Evolutionary conservation across 2,888 invertebrate genomes (phyloP), one percentile per base, ranked within the genome.

Genomic region (Norana najaformis): DNA sequence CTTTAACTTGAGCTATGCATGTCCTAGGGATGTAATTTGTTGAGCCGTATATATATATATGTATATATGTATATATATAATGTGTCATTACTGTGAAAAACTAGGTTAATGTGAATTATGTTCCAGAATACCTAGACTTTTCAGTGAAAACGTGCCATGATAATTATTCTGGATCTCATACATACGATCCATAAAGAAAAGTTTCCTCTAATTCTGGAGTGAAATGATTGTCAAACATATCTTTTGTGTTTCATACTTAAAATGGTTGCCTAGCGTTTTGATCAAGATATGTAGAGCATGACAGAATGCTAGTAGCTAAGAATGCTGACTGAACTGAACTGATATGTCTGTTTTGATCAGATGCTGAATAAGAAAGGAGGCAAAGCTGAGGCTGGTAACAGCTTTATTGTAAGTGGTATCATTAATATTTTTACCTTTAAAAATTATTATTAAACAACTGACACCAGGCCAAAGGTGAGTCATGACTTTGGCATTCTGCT

Each of bases 361-460:
- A 85, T 85, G 85, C 37, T 85, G 85, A 85, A 85, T 36, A 85
- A 85, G 37, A 85, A 85, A 85, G 85, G 85, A 14, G 85, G 85
- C 16, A 85, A 85, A 37, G 37, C 85, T 23, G 85, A 85, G 6
- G 18, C 85, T 36, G 36, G 36, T 23, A 85, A 85, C 85, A 85
- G 85, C 85, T 85, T 36, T 36, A 36, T 37, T 0, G 85, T 85
- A 36, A 36, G 85, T n/a, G n/a, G n/a, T 23, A 36, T 85, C 20
- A 6, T 36, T 69, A 16, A 8, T 69, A 20, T 5, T 69, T 69
- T n/a, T 69, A 8, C n/a, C 30, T 30, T n/a, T n/a, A n/a, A n/a
- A n/a, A n/a, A n/a, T n/a, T n/a, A n/a, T n/a, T n/a, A n/a, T n/a
- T n/a, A n/a, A n/a, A n/a, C n/a, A n/a, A n/a, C n/a, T n/a, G n/a